A percentile compares a stretch with the other conserved stretches of the same genome.
phyloP scores from a whole-genome alignment of 2,888 invertebrate genomes.

The Limenitis arthemis region DNA sequence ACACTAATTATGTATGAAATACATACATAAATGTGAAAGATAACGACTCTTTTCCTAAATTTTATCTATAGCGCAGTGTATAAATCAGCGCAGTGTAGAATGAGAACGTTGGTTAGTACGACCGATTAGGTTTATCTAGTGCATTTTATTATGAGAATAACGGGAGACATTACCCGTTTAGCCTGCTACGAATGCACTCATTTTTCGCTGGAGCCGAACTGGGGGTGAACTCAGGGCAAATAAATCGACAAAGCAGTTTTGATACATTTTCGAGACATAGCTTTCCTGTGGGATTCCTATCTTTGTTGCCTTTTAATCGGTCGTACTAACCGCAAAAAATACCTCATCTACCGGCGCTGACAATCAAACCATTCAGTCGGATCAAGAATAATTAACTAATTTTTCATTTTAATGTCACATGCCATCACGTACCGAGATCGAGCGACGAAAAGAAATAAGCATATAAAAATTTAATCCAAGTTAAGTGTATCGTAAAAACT shows the following conservation, averaged over 20 bases:
- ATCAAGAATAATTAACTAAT: conserved; percentile 71
- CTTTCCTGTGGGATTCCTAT: not conserved
- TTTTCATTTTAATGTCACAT: conserved; percentile 72
- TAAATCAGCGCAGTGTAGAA: too few relatives aligned
- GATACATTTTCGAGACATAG: conserved; percentile 22
- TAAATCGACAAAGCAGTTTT: conserved; percentile 30
- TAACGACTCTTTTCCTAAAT: too few relatives aligned
- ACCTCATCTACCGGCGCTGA: conserved; percentile 10
- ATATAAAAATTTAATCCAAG: conserved; percentile 63
- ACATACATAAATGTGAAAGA: too few relatives aligned
- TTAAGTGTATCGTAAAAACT: conserved; percentile 64
- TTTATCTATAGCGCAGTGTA: too few relatives aligned
- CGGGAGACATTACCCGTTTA: conserved; percentile 58
- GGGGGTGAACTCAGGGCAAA: conserved; percentile 34
- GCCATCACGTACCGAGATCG: conserved; percentile 59
- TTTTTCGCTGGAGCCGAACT: conserved; percentile 49
- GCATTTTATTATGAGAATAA: conserved; percentile 62
- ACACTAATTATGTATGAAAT: too few relatives aligned
- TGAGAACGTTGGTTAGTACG: too few relatives aligned
- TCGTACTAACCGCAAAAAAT: too few relatives aligned
- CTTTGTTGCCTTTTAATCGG: not conserved
- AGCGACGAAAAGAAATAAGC: conserved; percentile 43
- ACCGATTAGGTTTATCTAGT: conserved; percentile 35
- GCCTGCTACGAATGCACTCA: conserved; percentile 51
- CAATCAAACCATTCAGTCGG: conserved; percentile 59